phyloP scores from a whole-genome alignment of 2,888 invertebrate species.

The Philereme transversata region DNA sequence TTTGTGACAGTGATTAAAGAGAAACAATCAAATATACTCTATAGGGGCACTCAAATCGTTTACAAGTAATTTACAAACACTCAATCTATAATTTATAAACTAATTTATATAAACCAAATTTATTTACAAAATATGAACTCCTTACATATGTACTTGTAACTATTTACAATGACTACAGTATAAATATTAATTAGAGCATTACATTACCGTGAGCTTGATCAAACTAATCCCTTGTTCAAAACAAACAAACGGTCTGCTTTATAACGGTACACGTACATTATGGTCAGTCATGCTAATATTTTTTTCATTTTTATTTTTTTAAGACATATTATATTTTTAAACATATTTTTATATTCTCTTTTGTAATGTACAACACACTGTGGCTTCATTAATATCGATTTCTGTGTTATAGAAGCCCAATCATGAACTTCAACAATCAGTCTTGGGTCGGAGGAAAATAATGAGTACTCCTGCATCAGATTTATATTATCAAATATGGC shows the following conservation, averaged over 20 bases:
- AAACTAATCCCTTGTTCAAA: constrained; percentile 76
- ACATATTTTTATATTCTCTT: constrained; percentile 39
- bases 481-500: constrained; percentile 40
- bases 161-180: constrained; percentile 82
- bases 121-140: constrained; percentile 81
- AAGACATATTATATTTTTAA: constrained; percentile 35
- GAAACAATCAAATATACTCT: constrained; percentile 72
- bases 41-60: constrained; percentile 77
- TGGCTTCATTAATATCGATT: constrained; percentile 46
- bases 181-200: constrained; percentile 79
- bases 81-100: constrained; percentile 73
- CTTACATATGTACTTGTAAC: no score
- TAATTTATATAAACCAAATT: constrained; percentile 72
- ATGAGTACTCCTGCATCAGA: constrained; percentile 57
- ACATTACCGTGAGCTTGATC: constrained; percentile 78
- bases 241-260: constrained; percentile 52
- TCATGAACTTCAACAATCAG: constrained; percentile 67
- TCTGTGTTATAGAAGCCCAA: constrained; percentile 55
- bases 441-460: constrained; percentile 76
- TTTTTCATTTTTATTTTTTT: constrained; percentile 36
- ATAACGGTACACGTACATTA: constrained; percentile 46
- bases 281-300: constrained; percentile 50
- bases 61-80: constrained; percentile 80
- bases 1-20: constrained; percentile 79
- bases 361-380: constrained; percentile 44